Base-by-base conservation (phyloP, 2,113 vertebrate genomes). In the Chionis minor region DNA sequence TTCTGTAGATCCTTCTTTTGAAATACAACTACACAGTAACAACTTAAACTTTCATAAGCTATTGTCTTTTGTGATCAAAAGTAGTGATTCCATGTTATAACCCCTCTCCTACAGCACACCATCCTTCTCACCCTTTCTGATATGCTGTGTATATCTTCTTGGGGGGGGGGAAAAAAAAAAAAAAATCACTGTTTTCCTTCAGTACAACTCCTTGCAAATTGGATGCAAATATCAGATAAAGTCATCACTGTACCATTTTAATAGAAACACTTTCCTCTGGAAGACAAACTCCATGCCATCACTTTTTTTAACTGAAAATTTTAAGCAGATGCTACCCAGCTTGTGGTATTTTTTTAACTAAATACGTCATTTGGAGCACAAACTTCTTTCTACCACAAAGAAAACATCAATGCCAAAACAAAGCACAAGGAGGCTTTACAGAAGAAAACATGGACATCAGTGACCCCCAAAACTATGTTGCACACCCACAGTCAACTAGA, bases 71-170 rank as follows among this genome's bases (percentile, higher is more conserved):
- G 47, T 66, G 49, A 75, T 12, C 38, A 72, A 10, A 33, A 69
- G 56, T 6, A 66, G 45, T 0, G 0, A 71, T n/a, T 47, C 38
- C 47, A 18, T 3, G 2, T 27, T 44, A 32, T 4, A 78, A 62
- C 4, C 10, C 22, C 54, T 35, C 56, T 85, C 55, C n/a, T 69
- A 81, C 9, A 63, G 17, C 1, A 20, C 33, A n/a, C 3, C 4
- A 15, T 40, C 71, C 42, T 69, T 51, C n/a, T 70, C 83, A 63
- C 5, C n/a, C 35, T 49, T 78, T 77, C 38, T 55, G 2, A 0
- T 61, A 81, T 0, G 17, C 27, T 70, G 27, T 9, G 20, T 10
- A 0, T 26, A 75, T 33, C 33, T 71, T 63, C 38, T 59, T 11
- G 8, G 42, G 42, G 42, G 42, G 42, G 42, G 12, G 5, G 1